These are phyloP conservation scores for Asteroscopus sphinx DNA, from an alignment of 2,888 invertebrate genomes.

Conservation along the genomic window DNA sequence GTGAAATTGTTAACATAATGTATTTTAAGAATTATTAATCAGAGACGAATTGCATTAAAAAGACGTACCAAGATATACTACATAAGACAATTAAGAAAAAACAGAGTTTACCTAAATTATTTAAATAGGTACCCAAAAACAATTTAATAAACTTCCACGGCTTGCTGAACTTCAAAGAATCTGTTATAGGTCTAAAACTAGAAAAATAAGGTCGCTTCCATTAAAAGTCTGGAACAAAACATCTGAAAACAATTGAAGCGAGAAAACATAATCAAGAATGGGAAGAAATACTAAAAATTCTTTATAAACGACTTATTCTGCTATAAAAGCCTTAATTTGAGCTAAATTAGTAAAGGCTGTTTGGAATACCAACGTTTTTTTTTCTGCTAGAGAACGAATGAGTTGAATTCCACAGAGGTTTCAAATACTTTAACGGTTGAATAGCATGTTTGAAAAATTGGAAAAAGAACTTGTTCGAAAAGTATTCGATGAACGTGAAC, in stretches of 20 bases:
- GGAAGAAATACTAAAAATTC: background rate
- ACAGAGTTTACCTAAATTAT: too few relatives aligned
- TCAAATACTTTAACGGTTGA: conserved; percentile 25
- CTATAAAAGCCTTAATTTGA: conserved; percentile 6
- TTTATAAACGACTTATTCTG: background rate
- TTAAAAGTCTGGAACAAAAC: conserved; percentile 1
- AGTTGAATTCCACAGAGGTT: conserved; percentile 15
- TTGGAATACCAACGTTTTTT: conserved; percentile 12
- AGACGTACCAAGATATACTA: too few relatives aligned
- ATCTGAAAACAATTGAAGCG: conserved; percentile 13
- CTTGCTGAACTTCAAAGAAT: too few relatives aligned
- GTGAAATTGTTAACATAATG: too few relatives aligned
- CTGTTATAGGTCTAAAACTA: background rate
- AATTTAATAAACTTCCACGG: too few relatives aligned
- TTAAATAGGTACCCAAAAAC: too few relatives aligned
- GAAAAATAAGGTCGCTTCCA: background rate
- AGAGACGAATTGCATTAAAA: too few relatives aligned
- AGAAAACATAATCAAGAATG: conserved; percentile 10
- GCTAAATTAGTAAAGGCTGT: background rate
- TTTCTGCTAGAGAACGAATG: conserved; percentile 7
- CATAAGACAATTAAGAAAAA: too few relatives aligned
- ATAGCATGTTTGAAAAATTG: conserved; percentile 10
- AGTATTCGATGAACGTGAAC: conserved; percentile 7
- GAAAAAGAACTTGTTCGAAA: background rate
- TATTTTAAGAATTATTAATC: too few relatives aligned